Conservation (phyloP, 2,113 vertebrate species). For the Bungarus multicinctus region DNA sequence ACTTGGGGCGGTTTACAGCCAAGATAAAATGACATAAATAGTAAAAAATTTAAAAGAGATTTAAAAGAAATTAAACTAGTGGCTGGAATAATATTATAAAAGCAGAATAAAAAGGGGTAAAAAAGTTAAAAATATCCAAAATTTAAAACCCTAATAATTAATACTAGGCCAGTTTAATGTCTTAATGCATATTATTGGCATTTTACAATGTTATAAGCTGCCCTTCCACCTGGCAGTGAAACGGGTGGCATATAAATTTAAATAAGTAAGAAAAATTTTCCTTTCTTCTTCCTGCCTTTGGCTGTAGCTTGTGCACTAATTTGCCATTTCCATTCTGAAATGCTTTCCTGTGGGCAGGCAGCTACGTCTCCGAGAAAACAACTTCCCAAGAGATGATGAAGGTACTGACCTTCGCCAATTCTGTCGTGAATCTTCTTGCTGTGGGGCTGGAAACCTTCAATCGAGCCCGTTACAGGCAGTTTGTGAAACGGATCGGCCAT, state of each 20-base stretch:
- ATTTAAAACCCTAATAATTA: no score
- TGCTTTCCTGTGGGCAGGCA: constrained; percentile 64
- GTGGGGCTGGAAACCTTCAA: constrained; percentile 92
- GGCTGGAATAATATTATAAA: no score
- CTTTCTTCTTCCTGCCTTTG: not conserved
- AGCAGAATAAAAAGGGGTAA: no score
- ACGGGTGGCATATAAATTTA: no score
- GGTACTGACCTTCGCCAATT: constrained; percentile 91
- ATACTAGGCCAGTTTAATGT: no score
- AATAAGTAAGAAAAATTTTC: not conserved
- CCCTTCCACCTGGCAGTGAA: not conserved
- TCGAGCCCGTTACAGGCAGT: constrained; percentile 89
- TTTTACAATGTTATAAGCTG: not conserved
- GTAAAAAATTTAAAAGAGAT: no score
- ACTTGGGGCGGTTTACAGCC: no score
- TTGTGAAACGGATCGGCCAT: constrained; percentile 93
- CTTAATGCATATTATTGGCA: not conserved
- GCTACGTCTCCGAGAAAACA: constrained; percentile 84
- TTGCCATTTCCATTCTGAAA: not conserved
- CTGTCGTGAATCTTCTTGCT: constrained; percentile 87
- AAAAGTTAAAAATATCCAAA: no score
- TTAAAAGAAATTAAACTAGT: no score
- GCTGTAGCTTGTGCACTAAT: not conserved
- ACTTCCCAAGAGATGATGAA: constrained; percentile 97
- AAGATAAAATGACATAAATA: no score